These are phyloP conservation scores for Pseudoips prasinana DNA, from an alignment of 2,888 invertebrate genomes.

Conservation along the genomic window DNA sequence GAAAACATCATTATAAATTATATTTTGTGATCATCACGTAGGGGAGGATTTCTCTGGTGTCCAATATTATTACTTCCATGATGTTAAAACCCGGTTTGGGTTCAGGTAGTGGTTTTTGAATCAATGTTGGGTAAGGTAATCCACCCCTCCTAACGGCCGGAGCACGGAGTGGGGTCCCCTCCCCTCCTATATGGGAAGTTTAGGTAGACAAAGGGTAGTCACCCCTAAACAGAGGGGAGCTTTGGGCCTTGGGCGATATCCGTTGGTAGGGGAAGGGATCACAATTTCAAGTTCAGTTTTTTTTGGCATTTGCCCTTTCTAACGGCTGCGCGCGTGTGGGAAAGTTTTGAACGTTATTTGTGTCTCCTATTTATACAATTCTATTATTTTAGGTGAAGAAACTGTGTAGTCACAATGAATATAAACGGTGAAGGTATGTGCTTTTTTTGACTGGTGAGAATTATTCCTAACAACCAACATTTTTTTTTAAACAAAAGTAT, in stretches of 20 bases:
- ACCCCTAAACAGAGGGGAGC: constrained; percentile 75
- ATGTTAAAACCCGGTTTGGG: constrained; percentile 27
- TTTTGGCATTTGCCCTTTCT: constrained; percentile 42
- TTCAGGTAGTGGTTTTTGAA: constrained; percentile 62
- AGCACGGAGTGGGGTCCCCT: constrained; percentile 71
- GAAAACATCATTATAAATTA: constrained; percentile 1
- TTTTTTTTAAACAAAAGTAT: too few relatives aligned
- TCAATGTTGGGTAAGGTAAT: constrained; percentile 64
- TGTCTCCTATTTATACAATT: too few relatives aligned
- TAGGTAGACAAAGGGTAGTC: constrained; percentile 79
- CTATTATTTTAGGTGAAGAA: constrained; percentile 15
- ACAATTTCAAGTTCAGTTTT: constrained; percentile 63
- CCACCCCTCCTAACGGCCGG: constrained; percentile 64
- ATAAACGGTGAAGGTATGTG: constrained; percentile 6
- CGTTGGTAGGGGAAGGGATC: constrained; percentile 65
- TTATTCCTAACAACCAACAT: too few relatives aligned
- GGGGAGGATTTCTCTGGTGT: background rate
- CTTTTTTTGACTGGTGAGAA: too few relatives aligned
- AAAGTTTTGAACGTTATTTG: constrained; percentile 30
- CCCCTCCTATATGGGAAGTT: constrained; percentile 72
- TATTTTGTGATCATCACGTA: too few relatives aligned
- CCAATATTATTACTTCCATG: constrained; percentile 34
- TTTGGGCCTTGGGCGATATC: constrained; percentile 65
- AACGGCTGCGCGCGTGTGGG: constrained; percentile 45
- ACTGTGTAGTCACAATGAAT: constrained; percentile 14